A percentile compares a stretch with the other conserved stretches of the same genome.
Evolutionary conservation across 2,888 invertebrate genomes (phyloP).

Genomic region (Hoplodrina blanda): DNA sequence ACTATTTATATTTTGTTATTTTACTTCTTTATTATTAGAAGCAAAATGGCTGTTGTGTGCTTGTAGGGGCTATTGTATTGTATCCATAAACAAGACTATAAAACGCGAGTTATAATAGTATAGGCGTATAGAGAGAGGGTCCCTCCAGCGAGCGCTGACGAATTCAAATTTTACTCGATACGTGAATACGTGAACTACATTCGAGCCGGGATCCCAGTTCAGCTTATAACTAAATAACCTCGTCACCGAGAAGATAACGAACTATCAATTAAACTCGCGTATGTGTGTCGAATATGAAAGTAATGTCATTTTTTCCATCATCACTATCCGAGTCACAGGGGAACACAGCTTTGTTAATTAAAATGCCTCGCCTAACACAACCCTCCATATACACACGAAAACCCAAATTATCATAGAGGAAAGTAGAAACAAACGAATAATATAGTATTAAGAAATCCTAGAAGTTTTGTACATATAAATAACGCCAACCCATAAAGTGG

Average conservation of each 20-base stretch:
- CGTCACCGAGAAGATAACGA: slow-evolving; percentile 72
- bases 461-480: slow-evolving; percentile 66
- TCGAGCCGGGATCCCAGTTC: slow-evolving; percentile 64
- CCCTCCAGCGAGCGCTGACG: slow-evolving; percentile 64
- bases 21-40: slow-evolving; percentile 42
- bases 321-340: slow-evolving; percentile 38
- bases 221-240: slow-evolving; percentile 77
- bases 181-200: slow-evolving; percentile 68
- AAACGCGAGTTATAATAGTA: slow-evolving; percentile 48
- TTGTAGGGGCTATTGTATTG: slow-evolving; percentile 42
- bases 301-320: slow-evolving; percentile 65
- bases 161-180: slow-evolving; percentile 74
- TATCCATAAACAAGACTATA: slow-evolving; percentile 57
- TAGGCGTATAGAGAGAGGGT: slow-evolving; percentile 48
- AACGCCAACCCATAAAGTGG: slow-evolving; percentile 72
- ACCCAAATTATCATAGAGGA: slow-evolving; percentile 50
- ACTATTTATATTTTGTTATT: slow-evolving; percentile 32
- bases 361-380: slow-evolving; percentile 56
- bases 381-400: slow-evolving; percentile 31
- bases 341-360: slow-evolving; percentile 62
- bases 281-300: slow-evolving; percentile 69
- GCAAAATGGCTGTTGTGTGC: slow-evolving; percentile 34
- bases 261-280: slow-evolving; percentile 74
- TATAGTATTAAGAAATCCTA: slow-evolving; percentile 59
- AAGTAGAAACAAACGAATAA: slow-evolving; percentile 50